These are phyloP conservation scores for Leucozona laternaria DNA, from an alignment of 2,888 invertebrate genomes.

Conservation along the genomic window DNA sequence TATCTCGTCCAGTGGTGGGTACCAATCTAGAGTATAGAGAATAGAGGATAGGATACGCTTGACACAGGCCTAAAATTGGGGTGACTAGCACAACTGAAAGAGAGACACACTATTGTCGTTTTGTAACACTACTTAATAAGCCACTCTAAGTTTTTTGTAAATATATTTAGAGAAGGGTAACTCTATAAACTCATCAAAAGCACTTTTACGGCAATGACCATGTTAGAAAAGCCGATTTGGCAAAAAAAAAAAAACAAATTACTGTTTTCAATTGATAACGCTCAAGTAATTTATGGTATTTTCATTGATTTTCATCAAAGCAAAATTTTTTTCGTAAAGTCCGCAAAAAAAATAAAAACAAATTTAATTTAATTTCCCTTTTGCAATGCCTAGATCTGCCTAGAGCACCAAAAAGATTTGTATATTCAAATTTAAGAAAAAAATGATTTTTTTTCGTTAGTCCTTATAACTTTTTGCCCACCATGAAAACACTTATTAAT, in stretches of 20 bases:
- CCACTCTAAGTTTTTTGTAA: too few species aligned
- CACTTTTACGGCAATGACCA: background rate
- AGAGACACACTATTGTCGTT: too few species aligned
- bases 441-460: background rate
- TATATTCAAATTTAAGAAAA: slow-evolving; percentile 25
- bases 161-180: too few species aligned
- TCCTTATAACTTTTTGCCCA: slow-evolving; percentile 24
- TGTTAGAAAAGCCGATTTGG: background rate
- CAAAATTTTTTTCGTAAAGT: background rate
- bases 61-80: too few species aligned
- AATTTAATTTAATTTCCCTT: slow-evolving; percentile 27
- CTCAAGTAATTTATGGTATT: slow-evolving; percentile 4
- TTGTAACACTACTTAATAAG: too few species aligned
- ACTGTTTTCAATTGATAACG: slow-evolving; percentile 1
- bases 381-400: slow-evolving; percentile 26
- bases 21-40: too few species aligned
- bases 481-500: slow-evolving; percentile 54
- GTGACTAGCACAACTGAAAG: too few species aligned
- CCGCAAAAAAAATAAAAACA: background rate
- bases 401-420: slow-evolving; percentile 35
- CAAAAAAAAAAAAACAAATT: slow-evolving; percentile 9
- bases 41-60: too few species aligned
- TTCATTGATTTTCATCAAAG: slow-evolving; percentile 28
- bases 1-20: too few species aligned
- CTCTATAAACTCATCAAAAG: background rate